Base-by-base conservation (phyloP, 2,113 vertebrate species). In the Trichomycterus rosablanca region DNA sequence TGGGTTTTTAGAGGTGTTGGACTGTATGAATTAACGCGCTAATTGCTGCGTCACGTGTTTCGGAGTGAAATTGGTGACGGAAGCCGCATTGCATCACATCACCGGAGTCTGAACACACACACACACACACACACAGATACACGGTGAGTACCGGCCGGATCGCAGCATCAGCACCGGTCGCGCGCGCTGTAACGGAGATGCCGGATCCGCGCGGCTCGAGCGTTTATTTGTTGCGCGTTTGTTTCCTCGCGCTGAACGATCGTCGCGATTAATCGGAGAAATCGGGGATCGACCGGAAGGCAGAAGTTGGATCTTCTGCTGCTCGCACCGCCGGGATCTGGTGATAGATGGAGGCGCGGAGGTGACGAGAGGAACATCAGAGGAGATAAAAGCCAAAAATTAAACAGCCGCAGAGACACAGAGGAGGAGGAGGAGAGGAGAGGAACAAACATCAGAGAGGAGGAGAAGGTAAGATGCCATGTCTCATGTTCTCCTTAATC, bases 71-170 rank as follows among this genome's bases (percentile, higher is more conserved):
- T 68, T 62, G 70, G 65, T 75, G 72, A 67, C 71, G 40, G 69
- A 76, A 82, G 83, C 86, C 84, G 86, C 84, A 88, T 84, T 87
- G 86, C 86, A 87, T 86, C 84, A 88, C 83, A 78, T 80, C 81
- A 78, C 78, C 80, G 74, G 52, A 37, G 40, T 58, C 55, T 43
- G 55, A n/a, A 79, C 44, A 1, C 15, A 43, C 37, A 43, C 54
- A 57, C 45, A 14, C 28, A 19, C 49, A 10, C 10, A 18, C 50
- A 7, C 18, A 20, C 51, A 20, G 30, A 14, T 32, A 10, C 35
- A 40, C 52, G 24, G 14, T 26, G 35, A 40, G 37, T 57, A n/a
- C 37, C 37, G 37, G 37, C 37, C 15, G 5, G 14, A 40, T 40
- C 37, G 37, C n/a, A 40, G 37, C 37, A 5, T n/a, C 37, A 40